These are phyloP conservation scores for Neopipo cinnamomea DNA, from an alignment of 2,113 vertebrate species.

Conservation along the genomic window DNA sequence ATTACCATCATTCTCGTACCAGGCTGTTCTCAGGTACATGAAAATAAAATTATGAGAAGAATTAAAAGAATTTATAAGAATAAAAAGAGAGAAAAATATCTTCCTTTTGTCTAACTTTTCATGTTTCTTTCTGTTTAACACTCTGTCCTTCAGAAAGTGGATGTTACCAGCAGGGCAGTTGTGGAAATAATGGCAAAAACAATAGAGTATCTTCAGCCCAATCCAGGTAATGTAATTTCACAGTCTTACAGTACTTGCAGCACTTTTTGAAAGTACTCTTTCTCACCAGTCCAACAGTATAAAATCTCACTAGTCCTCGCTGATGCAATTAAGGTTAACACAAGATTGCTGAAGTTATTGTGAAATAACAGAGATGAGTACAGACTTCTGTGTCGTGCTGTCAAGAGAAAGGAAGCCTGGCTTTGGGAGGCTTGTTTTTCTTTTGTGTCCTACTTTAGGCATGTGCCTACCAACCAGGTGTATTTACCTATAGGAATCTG, in stretches of 20 bases:
- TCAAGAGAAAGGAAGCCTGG: not conserved
- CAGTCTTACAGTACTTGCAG: not conserved
- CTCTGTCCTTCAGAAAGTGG: slow-evolving; percentile 83
- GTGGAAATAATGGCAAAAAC: slow-evolving; percentile 98
- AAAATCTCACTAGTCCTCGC: not conserved
- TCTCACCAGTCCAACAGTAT: not conserved
- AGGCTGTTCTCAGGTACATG: not conserved
- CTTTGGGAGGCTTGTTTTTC: not conserved
- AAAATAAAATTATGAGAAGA: not conserved
- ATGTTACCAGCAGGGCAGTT: slow-evolving; percentile 91
- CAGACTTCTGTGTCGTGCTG: not conserved
- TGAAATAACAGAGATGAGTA: not conserved
- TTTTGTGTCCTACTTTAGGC: not conserved
- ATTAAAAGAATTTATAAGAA: not conserved
- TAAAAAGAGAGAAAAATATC: not conserved
- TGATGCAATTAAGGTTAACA: not conserved
- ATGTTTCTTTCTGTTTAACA: not conserved
- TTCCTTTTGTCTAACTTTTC: not conserved
- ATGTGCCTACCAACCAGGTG: rapidly evolving
- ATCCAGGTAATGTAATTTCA: slow-evolving; percentile 84
- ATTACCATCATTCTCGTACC: not conserved
- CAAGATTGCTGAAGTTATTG: rapidly evolving
- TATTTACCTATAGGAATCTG: not conserved
- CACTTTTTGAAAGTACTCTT: not conserved
- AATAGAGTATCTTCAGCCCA: slow-evolving; percentile 97